Percentiles rank a stretch among this genome's conserved stretches.
Conservation (phyloP, 2,888 invertebrate species). For the Chromoteleia sp. region DNA sequence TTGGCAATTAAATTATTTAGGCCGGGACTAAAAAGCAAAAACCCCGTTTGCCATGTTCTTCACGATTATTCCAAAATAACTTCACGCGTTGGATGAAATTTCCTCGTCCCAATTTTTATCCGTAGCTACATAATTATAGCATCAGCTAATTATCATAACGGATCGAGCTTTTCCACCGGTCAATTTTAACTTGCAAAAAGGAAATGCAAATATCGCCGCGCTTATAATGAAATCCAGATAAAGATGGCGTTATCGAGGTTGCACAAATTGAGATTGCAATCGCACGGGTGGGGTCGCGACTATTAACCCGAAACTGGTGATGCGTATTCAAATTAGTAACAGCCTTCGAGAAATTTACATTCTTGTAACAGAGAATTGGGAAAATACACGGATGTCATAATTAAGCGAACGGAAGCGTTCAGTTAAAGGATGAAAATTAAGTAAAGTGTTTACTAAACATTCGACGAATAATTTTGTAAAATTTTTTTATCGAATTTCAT, state of each 20-base stretch:
- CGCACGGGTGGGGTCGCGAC: conserved; percentile 1
- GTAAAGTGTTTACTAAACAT: no score
- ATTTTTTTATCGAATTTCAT: no score
- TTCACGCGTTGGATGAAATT: conserved; percentile 11
- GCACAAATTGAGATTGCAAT: conserved; percentile 55
- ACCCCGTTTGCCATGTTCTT: not conserved
- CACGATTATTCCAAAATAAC: conserved; percentile 28
- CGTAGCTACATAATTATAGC: conserved; percentile 22
- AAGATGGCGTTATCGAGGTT: conserved; percentile 39
- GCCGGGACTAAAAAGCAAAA: conserved; percentile 7
- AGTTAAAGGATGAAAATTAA: no score
- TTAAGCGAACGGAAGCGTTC: not conserved
- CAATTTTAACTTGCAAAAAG: conserved; percentile 44
- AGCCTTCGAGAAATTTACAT: conserved; percentile 49
- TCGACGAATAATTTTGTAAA: no score
- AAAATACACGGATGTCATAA: conserved; percentile 23
- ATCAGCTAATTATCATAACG: conserved; percentile 29
- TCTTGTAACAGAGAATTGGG: conserved; percentile 32
- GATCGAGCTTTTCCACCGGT: conserved; percentile 6
- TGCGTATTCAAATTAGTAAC: conserved; percentile 52
- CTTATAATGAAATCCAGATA: conserved; percentile 51
- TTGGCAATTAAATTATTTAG: conserved; percentile 44
- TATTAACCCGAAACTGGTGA: conserved; percentile 54
- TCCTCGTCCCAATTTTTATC: conserved; percentile 24
- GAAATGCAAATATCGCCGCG: conserved; percentile 36